phyloP scores from a whole-genome alignment of 2,113 vertebrate species.

The Hippocampus mohnikei region DNA sequence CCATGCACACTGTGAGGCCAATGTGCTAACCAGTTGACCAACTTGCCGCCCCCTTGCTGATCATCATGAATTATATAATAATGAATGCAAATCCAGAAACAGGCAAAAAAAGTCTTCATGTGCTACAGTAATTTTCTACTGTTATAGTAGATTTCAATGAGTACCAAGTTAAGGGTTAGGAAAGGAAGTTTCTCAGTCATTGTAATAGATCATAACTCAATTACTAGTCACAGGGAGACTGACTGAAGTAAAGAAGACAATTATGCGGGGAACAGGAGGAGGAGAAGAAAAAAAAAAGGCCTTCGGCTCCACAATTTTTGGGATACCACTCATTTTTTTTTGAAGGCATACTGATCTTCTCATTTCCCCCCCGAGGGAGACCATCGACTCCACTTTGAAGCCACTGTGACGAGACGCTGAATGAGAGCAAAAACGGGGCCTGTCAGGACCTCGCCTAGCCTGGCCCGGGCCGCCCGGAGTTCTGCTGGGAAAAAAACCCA shows the following conservation, averaged over 20 bases:
- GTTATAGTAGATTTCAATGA: neutral
- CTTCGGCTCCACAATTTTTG: constrained; percentile 62
- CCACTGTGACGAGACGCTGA: constrained; percentile 63
- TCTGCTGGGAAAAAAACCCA: neutral
- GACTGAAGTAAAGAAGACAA: constrained; percentile 55
- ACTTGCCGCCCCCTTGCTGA: too few species aligned
- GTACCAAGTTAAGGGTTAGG: neutral
- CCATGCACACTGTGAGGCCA: too few species aligned
- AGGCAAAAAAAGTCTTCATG: neutral
- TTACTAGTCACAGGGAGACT: constrained; percentile 51
- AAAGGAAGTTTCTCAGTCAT: constrained; percentile 42
- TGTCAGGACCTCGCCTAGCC: constrained; percentile 46
- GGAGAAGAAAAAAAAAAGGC: constrained; percentile 26
- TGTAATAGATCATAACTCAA: constrained; percentile 59
- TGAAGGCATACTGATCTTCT: constrained; percentile 55
- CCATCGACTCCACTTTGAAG: constrained; percentile 66
- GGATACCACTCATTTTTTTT: constrained; percentile 69
- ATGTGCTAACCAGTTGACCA: too few species aligned
- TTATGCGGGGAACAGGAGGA: constrained; percentile 50
- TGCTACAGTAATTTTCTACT: neutral
- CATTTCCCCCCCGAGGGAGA: constrained; percentile 45
- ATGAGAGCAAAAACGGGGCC: constrained; percentile 67
- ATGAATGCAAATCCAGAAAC: neutral
- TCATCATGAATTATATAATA: neutral
- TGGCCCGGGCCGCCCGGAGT: neutral